Percentiles rank a stretch among this genome's conserved stretches.
Conservation (phyloP, 2,888 invertebrate genomes). For the Micropterix aruncella region DNA sequence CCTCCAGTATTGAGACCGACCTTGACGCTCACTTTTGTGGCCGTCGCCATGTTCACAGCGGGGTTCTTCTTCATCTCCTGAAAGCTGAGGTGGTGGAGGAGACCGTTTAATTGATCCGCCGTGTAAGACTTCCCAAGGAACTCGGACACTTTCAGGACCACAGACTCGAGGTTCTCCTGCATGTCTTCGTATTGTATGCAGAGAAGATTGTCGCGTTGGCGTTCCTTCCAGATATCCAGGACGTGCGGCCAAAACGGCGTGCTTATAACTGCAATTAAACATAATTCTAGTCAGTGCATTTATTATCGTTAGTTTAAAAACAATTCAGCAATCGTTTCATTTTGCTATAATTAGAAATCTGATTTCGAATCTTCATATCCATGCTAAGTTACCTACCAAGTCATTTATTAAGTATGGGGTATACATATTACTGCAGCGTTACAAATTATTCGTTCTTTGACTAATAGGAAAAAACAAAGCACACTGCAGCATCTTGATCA, state of each 20-base stretch:
- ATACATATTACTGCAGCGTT: too few species aligned
- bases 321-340: too few species aligned
- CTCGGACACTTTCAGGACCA: not conserved
- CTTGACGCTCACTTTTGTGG: not conserved
- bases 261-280: not conserved
- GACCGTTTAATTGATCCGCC: not conserved
- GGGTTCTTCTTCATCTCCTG: not conserved
- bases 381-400: too few species aligned
- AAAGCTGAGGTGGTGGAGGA: not conserved
- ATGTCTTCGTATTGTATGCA: not conserved
- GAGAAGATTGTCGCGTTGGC: not conserved
- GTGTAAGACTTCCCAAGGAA: not conserved
- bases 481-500: too few species aligned
- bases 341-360: too few species aligned
- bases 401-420: too few species aligned
- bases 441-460: too few species aligned
- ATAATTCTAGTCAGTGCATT: too few species aligned
- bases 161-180: not conserved
- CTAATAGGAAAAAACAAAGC: too few species aligned
- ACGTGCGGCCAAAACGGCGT: not conserved
- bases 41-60: not conserved
- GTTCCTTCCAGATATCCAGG: not conserved
- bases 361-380: too few species aligned
- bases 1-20: not conserved
- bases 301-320: too few species aligned